These are phyloP conservation scores for Maniola jurtina DNA, from an alignment of 1,140 invertebrate species.

Conservation along the genomic window DNA sequence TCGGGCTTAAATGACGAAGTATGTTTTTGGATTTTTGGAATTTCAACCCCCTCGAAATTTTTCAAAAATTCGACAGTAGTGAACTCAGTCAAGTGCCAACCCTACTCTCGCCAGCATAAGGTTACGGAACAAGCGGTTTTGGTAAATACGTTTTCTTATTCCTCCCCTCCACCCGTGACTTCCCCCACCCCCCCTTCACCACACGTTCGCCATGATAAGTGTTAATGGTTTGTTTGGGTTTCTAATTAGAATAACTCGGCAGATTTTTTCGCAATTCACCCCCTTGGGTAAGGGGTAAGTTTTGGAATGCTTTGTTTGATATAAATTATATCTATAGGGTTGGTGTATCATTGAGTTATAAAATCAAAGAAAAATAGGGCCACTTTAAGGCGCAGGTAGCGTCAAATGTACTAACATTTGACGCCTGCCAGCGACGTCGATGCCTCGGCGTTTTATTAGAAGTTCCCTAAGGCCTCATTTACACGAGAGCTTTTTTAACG, in stretches of 20 bases:
- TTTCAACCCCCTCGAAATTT: not conserved
- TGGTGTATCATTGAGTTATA: too few relatives aligned
- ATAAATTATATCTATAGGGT: too few relatives aligned
- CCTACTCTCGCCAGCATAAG: slow-evolving; percentile 50
- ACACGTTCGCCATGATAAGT: slow-evolving; percentile 40
- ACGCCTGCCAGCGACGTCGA: too few relatives aligned
- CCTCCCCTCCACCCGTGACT: slow-evolving; percentile 23
- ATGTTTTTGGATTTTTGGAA: not conserved
- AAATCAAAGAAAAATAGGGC: too few relatives aligned
- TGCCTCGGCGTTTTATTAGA: too few relatives aligned
- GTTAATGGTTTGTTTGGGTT: slow-evolving; percentile 62
- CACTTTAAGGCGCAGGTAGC: too few relatives aligned
- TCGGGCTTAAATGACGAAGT: too few relatives aligned
- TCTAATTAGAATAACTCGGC: slow-evolving; percentile 49
- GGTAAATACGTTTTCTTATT: slow-evolving; percentile 62
- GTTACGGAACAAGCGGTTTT: slow-evolving; percentile 56
- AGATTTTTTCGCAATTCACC: slow-evolving; percentile 20
- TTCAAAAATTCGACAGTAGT: too few relatives aligned
- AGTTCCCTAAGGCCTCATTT: too few relatives aligned
- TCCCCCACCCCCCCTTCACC: slow-evolving; percentile 17
- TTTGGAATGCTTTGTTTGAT: too few relatives aligned
- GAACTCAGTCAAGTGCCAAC: slow-evolving; percentile 27
- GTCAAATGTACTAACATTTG: too few relatives aligned
- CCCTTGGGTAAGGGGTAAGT: not conserved
- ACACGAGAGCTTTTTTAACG: too few relatives aligned